Evolutionary conservation across 2,888 invertebrate species (phyloP), one percentile per base, ranked within the genome.

Genomic region (Perizoma affinitatum): DNA sequence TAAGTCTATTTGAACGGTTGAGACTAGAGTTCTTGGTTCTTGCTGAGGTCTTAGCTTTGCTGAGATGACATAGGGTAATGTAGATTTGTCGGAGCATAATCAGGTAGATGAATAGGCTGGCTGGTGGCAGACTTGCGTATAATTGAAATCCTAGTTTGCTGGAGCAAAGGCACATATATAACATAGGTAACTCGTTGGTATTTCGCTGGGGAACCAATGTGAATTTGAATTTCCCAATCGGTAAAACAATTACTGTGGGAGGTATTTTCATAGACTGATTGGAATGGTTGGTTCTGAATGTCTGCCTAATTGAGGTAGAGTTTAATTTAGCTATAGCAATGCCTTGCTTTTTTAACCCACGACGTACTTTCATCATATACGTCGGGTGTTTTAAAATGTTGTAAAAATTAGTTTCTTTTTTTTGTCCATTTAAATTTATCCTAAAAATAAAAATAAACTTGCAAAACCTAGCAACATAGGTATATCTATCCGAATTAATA

Each of bases 1-100:
- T 66, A 67, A 69, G 66, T 63, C 67, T 63, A 69, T 69, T 71
- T 67, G 60, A 48, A 57, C 41, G 44, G 63, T 36, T 61, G 54
- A 48, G 56, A 54, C 36, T 54, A 9, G 45, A 59, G 47, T 54
- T 66, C 7, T 63, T 63, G 54, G 57, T 46, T 56, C 50, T 63
- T 65, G 66, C 66, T 66, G 58, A 66, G 62, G 51, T 63, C 47
- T 42, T 56, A 34, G 46, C 45, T 58, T 58, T 58, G 54, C 50
- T 47, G 55, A 52, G 56, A 52, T 60, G 58, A 54, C 52, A 48
- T 56, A 62, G 58, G 66, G 65, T 61, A 57, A 67, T 65, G 57
- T 65, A 54, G 63, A 54, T 54, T 58, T 67, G 63, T 63, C 56
- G 6, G 51, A 45, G 40, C 56, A 55, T 40, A 56, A 54, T 54